Percentiles rank a stretch among this genome's conserved stretches.
Evolutionary conservation across 2,797 vertebrate genomes (phyloP).

Genomic region (Tenualosa ilisha): DNA sequence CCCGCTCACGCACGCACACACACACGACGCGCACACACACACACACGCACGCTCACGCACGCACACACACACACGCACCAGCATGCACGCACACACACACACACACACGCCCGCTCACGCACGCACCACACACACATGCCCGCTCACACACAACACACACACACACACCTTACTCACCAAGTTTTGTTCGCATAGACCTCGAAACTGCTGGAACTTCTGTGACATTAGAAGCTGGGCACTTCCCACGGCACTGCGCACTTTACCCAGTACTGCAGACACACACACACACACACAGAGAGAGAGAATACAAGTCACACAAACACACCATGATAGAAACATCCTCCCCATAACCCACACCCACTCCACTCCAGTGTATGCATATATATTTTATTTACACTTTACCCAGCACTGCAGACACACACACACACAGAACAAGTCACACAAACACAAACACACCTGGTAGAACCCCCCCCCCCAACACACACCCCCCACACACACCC

Average conservation of each 20-base stretch:
- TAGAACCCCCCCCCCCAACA: not conserved
- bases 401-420: constrained; percentile 81
- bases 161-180: constrained; percentile 79
- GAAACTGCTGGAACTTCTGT: constrained; percentile 99
- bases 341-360: too few relatives aligned
- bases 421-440: not conserved
- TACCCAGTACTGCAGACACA: constrained; percentile 84
- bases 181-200: constrained; percentile 97
- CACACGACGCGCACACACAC: too few relatives aligned
- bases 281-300: not conserved
- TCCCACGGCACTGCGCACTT: constrained; percentile 95
- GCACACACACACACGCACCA: not conserved
- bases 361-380: too few relatives aligned
- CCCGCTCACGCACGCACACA: not conserved
- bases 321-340: not conserved
- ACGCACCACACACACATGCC: not conserved
- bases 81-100: not conserved
- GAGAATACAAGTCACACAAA: not conserved
- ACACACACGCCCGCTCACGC: not conserved
- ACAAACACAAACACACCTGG: not conserved
- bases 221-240: constrained; percentile 96
- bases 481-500: not conserved
- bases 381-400: constrained; percentile 72
- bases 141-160: not conserved
- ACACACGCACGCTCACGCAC: too few relatives aligned